These are phyloP conservation scores for Chrysolina americana DNA, from an alignment of 2,888 invertebrate species.

Conservation along the genomic window DNA sequence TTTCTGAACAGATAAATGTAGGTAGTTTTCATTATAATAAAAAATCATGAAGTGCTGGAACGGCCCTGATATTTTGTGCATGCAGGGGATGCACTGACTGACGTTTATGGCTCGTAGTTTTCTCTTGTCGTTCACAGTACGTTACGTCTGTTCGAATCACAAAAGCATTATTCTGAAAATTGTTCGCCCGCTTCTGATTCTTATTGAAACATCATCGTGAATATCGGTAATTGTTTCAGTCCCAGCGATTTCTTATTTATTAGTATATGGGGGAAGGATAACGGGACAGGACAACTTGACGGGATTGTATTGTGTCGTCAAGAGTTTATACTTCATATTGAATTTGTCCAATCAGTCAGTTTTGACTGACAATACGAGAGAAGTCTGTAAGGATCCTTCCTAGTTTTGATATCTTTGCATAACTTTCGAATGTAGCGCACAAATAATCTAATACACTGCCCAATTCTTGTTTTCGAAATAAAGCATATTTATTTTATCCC, in stretches of 20 bases:
- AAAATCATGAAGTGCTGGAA: neutral
- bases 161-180: conserved; percentile 47
- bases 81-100: conserved; percentile 39
- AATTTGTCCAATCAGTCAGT: neutral
- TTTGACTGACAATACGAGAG: too few species aligned
- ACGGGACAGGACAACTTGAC: conserved; percentile 31
- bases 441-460: too few species aligned
- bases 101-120: conserved; percentile 46
- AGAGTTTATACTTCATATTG: neutral
- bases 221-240: conserved; percentile 53
- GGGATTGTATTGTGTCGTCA: neutral
- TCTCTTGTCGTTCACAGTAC: conserved; percentile 39
- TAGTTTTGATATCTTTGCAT: too few species aligned
- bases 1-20: too few species aligned
- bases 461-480: too few species aligned
- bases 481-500: too few species aligned
- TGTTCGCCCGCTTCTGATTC: conserved; percentile 50
- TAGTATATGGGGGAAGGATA: conserved; percentile 31
- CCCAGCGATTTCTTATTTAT: conserved; percentile 52
- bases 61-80: conserved; percentile 33
- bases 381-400: too few species aligned
- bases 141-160: conserved; percentile 47
- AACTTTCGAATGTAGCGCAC: too few species aligned
- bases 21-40: too few species aligned
- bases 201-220: conserved; percentile 56